Base-by-base conservation (phyloP, 2,797 vertebrate species). In the Cryptoprocta ferox region DNA sequence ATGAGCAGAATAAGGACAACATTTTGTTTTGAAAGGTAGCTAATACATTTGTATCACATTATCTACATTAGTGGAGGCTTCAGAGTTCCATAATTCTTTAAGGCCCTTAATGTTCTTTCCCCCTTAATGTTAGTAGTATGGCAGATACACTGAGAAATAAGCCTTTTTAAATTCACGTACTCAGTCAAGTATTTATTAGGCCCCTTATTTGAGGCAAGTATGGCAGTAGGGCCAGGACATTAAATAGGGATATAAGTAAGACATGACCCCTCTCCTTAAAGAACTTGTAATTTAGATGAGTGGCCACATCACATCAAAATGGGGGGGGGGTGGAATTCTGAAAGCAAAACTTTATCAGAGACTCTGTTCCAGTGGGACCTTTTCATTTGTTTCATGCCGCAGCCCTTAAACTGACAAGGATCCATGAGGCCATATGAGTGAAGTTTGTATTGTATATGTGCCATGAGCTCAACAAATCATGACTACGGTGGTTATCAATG, bases 181-280 rank as follows among this genome's bases (percentile, higher is more conserved):
- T 95, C 89, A 28, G 61, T 66, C 37, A 86, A 73, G n/a, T 63
- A 82, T 90, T 86, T 76, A 39, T 87, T 86, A 86, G 70, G 35
- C 4, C 45, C 13, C 45, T 89, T 65, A 32, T 61, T 91, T 39
- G 30, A 78, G 37, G 30, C 39, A 92, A 92, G 35, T 19, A 42
- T 71, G 42, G 11, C 28, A 73, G 18, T 32, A 66, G 48, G 35
- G 24, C 2, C 70, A 30, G 42, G 15, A 82, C 28, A 18, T 39
- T 18, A 92, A 39, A 76, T 66, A 30, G 14, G 24, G 28, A 45
- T 45, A 45, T 45, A 45, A 76, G 42, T 45, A 76, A 80, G 63
- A n/a, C 4, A 9, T 71, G 42, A 50, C 37, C 90, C 26, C 4
- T 70, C 68, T 78, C 50, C 90, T 71, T 87, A 70, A 56, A 83